These are phyloP conservation scores for Hypothenemus hampei DNA, from an alignment of 1,140 invertebrate genomes.

Conservation along the genomic window DNA sequence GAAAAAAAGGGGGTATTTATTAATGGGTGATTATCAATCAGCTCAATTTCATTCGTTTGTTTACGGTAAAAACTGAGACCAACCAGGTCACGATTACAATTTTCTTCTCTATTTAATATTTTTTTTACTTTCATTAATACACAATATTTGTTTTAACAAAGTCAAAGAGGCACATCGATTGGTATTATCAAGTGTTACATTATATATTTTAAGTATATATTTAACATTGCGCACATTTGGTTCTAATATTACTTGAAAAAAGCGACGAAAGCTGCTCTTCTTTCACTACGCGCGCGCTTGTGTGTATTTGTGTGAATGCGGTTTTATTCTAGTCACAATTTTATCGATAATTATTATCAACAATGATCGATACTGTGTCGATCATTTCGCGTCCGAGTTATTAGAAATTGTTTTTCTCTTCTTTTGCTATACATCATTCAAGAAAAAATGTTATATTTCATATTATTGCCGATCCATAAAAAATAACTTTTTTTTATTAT, in stretches of 20 bases:
- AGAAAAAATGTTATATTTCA: conserved; percentile 21
- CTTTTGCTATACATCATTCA: too few species aligned
- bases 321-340: conserved; percentile 12
- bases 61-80: conserved; percentile 35
- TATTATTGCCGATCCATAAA: conserved; percentile 33
- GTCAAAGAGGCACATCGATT: conserved; percentile 45
- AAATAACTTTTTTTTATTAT: conserved; percentile 32
- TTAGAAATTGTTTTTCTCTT: too few species aligned
- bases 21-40: conserved; percentile 4
- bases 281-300: too few species aligned
- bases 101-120: conserved; percentile 10
- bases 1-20: conserved; percentile 9
- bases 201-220: too few species aligned
- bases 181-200: conserved; percentile 43
- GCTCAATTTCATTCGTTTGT: conserved; percentile 29
- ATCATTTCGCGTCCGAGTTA: too few species aligned
- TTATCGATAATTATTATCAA: too few species aligned
- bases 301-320: background rate
- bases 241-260: conserved; percentile 31
- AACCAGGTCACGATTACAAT: conserved; percentile 37
- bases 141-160: conserved; percentile 23
- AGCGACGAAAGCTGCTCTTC: too few species aligned
- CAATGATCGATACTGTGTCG: too few species aligned
- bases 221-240: conserved; percentile 36
- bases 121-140: conserved; percentile 11